A percentile compares a stretch with the other conserved stretches of the same genome.
Evolutionary conservation across 2,888 invertebrate genomes (phyloP).

Genomic region (Tiliacea aurago): DNA sequence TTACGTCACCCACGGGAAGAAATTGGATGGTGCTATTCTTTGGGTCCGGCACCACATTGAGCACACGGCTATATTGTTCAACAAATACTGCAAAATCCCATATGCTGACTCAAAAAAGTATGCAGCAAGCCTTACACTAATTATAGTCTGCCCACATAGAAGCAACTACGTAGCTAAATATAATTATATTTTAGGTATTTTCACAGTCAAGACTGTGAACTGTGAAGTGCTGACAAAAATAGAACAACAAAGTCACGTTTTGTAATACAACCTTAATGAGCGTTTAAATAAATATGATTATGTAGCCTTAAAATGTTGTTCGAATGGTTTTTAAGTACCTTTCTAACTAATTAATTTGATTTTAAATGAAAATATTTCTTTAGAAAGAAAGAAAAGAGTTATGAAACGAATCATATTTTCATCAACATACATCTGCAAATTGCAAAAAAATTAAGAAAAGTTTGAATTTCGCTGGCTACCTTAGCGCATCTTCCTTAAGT

Average conservation of each 20-base stretch:
- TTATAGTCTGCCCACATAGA: not conserved
- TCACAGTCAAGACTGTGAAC: not conserved
- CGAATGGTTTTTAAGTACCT: not conserved
- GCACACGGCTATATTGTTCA: too few species aligned
- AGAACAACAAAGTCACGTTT: not conserved
- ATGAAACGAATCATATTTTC: too few species aligned
- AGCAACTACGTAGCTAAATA: not conserved
- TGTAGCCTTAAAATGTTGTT: not conserved
- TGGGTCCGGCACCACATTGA: too few species aligned
- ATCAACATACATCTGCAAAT: too few species aligned
- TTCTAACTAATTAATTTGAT: not conserved
- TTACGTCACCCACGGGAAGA: too few species aligned
- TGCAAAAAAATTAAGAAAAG: too few species aligned
- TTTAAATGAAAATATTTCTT: not conserved
- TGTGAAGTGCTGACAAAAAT: not conserved
- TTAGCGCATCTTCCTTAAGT: too few species aligned
- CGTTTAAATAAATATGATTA: not conserved
- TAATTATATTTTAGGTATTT: not conserved
- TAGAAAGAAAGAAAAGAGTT: too few species aligned
- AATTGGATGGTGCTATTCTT: too few species aligned
- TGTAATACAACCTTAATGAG: not conserved
- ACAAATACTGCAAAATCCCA: not conserved
- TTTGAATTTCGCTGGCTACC: too few species aligned
- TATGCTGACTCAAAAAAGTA: not conserved
- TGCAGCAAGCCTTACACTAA: not conserved